Percentiles rank a stretch among this genome's conserved stretches.
phyloP scores from a whole-genome alignment of 2,888 invertebrate species.

The Lasioglossum figueresi region DNA sequence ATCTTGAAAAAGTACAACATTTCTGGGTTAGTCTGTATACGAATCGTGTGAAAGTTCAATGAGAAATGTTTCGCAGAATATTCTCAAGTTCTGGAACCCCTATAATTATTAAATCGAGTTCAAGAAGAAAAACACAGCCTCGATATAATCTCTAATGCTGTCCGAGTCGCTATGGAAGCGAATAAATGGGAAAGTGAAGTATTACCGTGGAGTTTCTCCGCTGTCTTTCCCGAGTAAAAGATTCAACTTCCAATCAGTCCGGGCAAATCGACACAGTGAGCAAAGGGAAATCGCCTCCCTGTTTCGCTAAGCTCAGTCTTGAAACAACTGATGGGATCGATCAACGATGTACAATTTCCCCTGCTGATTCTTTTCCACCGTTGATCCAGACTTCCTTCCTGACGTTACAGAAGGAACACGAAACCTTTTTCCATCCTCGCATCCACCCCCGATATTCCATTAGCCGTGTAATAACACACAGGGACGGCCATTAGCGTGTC shows the following conservation, averaged over 20 bases:
- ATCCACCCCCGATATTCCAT: slow-evolving; percentile 18
- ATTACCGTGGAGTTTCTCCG: not conserved
- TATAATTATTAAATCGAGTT: not conserved
- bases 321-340: not conserved
- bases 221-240: not conserved
- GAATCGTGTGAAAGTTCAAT: no score
- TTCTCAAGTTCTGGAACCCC: no score
- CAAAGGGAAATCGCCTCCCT: not conserved
- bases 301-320: not conserved
- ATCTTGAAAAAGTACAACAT: no score
- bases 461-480: slow-evolving; percentile 17
- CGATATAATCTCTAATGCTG: not conserved
- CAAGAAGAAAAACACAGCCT: not conserved
- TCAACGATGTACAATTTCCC: not conserved
- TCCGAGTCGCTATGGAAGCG: not conserved
- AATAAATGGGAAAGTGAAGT: not conserved
- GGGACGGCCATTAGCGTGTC: slow-evolving; percentile 26
- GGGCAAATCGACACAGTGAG: not conserved
- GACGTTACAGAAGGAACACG: not conserved
- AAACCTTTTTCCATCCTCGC: not conserved
- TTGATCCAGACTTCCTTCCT: not conserved
- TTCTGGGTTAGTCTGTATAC: no score
- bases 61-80: no score
- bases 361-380: not conserved
- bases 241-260: not conserved